These are phyloP conservation scores for Catharus minimus DNA, from an alignment of 2,113 vertebrate genomes.

Conservation along the genomic window DNA sequence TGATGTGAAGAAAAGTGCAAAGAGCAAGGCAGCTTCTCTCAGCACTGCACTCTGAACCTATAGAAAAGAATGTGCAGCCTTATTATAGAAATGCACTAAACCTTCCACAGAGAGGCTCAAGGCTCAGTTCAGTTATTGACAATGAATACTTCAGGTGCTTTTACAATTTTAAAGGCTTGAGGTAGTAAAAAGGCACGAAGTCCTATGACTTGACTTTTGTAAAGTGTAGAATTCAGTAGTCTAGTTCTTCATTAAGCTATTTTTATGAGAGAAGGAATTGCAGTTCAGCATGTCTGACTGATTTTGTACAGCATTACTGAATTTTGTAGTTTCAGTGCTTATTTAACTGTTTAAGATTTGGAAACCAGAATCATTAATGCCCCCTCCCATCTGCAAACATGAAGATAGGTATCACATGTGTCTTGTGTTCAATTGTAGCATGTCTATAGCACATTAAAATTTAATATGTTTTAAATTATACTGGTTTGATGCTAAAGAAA, in stretches of 20 bases:
- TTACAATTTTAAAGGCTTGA: neutral
- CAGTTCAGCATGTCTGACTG: neutral
- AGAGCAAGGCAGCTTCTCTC: neutral
- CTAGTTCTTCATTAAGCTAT: neutral
- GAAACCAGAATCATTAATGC: neutral
- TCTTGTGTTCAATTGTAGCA: neutral
- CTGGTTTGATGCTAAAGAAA: neutral
- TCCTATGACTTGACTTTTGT: neutral
- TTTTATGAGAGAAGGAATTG: neutral
- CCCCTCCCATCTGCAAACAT: fast-evolving
- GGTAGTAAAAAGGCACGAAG: neutral
- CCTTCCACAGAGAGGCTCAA: neutral
- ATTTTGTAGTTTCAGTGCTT: neutral
- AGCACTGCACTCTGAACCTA: neutral
- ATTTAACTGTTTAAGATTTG: neutral
- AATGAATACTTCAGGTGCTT: neutral
- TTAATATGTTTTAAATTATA: neutral
- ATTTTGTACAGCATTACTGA: neutral
- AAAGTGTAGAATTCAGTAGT: neutral
- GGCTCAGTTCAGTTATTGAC: neutral
- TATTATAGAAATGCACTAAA: neutral
- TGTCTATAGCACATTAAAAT: neutral
- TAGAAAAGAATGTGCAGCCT: neutral
- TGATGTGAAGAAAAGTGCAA: neutral
- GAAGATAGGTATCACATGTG: neutral